phyloP scores from a whole-genome alignment of 2,888 invertebrate genomes.

The Zhuqinia jingwanae region DNA sequence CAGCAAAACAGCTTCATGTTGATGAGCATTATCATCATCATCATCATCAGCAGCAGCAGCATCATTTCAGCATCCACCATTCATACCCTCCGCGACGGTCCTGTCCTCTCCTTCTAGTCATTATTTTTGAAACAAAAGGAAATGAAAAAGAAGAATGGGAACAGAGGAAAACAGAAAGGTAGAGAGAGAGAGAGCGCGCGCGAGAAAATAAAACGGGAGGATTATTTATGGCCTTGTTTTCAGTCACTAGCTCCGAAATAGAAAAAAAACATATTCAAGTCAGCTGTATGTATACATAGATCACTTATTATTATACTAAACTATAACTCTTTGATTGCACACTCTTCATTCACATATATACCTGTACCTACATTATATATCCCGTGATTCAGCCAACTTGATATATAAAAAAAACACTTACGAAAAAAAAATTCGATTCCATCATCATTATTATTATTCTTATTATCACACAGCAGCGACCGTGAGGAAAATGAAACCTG shows the following conservation, averaged over 20 bases:
- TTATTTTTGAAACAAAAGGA: conserved; percentile 43
- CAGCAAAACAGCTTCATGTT: too few species aligned
- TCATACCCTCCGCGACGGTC: too few species aligned
- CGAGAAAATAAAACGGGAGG: conserved; percentile 48
- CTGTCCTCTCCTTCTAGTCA: conserved; percentile 51
- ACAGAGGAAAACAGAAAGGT: conserved; percentile 13
- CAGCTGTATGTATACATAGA: background rate
- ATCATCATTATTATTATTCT: conserved; percentile 12
- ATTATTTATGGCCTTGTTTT: conserved; percentile 70
- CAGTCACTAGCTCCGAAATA: conserved; percentile 19
- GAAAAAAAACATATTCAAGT: conserved; percentile 39
- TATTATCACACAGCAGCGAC: too few species aligned
- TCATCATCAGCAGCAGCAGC: too few species aligned
- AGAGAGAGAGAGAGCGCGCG: conserved; percentile 25
- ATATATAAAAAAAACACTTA: background rate
- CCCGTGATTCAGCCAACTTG: too few species aligned
- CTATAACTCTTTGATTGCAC: too few species aligned
- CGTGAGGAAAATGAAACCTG: conserved; percentile 43
- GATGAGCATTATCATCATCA: conserved; percentile 25
- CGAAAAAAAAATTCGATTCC: conserved; percentile 7
- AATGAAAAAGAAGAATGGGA: conserved; percentile 46
- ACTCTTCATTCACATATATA: conserved; percentile 7
- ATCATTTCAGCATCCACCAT: conserved; percentile 19
- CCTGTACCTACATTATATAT: too few species aligned
- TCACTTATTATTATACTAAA: too few species aligned